Conservation (phyloP, 2,888 invertebrate genomes). For the Papilio elwesi region DNA sequence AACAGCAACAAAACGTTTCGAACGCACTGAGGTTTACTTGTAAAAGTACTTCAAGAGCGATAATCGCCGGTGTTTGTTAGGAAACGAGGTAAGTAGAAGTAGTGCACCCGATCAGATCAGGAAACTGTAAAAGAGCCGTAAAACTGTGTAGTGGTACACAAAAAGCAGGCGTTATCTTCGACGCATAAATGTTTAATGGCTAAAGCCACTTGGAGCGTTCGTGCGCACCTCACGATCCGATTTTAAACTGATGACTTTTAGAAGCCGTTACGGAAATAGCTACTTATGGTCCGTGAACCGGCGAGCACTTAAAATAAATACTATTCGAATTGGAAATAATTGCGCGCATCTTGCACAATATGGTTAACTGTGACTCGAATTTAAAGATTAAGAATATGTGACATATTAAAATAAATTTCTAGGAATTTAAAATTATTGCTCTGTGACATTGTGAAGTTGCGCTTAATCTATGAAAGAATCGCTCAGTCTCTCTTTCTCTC, state of each 20-base stretch:
- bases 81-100: constrained; percentile 63
- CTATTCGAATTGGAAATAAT: constrained; percentile 47
- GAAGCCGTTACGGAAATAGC: constrained; percentile 73
- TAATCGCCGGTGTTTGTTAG: constrained; percentile 66
- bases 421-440: too few species aligned
- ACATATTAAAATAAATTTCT: too few species aligned
- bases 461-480: too few species aligned
- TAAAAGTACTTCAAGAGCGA: constrained; percentile 48
- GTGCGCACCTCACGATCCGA: constrained; percentile 68
- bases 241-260: constrained; percentile 80
- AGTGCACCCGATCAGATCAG: constrained; percentile 66
- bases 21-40: constrained; percentile 18
- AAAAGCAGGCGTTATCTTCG: constrained; percentile 76
- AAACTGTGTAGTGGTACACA: constrained; percentile 72
- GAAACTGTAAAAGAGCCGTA: constrained; percentile 76
- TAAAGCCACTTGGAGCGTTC: constrained; percentile 60
- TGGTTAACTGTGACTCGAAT: constrained; percentile 15
- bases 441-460: too few species aligned
- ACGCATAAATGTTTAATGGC: constrained; percentile 79
- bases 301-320: constrained; percentile 64
- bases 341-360: constrained; percentile 28
- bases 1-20: constrained; percentile 28
- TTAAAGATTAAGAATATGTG: neutral
- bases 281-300: constrained; percentile 66
- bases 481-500: too few species aligned